phyloP scores from a whole-genome alignment of 2,797 vertebrate species.

The Enteromius paludinosus region DNA sequence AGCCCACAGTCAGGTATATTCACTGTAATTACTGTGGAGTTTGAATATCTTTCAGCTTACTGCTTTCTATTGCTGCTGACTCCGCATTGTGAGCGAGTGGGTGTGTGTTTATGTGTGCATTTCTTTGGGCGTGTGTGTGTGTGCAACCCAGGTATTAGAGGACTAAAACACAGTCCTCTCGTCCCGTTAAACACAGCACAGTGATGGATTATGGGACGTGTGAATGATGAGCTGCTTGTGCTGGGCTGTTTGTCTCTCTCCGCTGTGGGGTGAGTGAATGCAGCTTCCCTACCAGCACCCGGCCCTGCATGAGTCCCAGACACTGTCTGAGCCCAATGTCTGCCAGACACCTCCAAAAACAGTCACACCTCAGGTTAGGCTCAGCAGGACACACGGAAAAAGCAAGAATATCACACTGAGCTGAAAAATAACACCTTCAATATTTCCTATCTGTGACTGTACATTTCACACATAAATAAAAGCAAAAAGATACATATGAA shows the following conservation, averaged over 20 bases:
- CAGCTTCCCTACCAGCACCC: slow-evolving; percentile 43
- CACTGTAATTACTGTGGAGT: slow-evolving; percentile 56
- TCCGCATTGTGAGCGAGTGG: slow-evolving; percentile 41
- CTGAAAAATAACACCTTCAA: slow-evolving; percentile 36
- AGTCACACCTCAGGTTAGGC: slow-evolving; percentile 65
- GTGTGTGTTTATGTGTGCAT: slow-evolving; percentile 33
- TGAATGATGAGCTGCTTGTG: slow-evolving; percentile 36
- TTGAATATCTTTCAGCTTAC: slow-evolving; percentile 48
- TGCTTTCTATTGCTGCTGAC: slow-evolving; percentile 54
- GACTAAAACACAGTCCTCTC: slow-evolving; percentile 47
- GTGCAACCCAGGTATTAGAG: slow-evolving; percentile 43
- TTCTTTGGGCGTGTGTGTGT: slow-evolving; percentile 27
- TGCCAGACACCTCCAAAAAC: slow-evolving; percentile 53
- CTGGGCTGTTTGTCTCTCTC: slow-evolving; percentile 47
- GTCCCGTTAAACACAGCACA: slow-evolving; percentile 35
- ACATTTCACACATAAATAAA: slow-evolving; percentile 19
- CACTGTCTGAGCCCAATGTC: slow-evolving; percentile 15
- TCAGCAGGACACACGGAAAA: slow-evolving; percentile 54
- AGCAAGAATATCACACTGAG: slow-evolving; percentile 43
- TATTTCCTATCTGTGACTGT: slow-evolving; percentile 25
- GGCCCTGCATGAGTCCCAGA: slow-evolving; percentile 59
- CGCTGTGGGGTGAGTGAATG: slow-evolving; percentile 26
- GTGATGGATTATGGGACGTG: slow-evolving; percentile 46
- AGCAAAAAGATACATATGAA: slow-evolving; percentile 6
- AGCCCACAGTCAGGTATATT: slow-evolving; percentile 60